Evolutionary conservation across 2,797 vertebrate genomes (phyloP), one percentile per base, ranked within the genome.

Genomic region (Thripadectes ignobilis): DNA sequence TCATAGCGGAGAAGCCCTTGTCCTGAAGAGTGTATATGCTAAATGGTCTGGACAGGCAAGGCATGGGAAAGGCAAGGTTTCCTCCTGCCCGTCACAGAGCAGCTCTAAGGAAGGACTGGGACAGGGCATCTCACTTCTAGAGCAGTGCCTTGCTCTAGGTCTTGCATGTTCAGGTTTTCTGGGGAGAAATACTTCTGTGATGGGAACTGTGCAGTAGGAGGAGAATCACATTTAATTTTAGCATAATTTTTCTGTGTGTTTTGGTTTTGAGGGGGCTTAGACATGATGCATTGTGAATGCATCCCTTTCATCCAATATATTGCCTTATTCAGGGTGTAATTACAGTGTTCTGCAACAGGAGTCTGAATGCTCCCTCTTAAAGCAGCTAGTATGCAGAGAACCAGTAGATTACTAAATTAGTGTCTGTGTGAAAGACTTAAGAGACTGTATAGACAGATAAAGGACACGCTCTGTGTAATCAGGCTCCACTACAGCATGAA

Each of bases 1-100:
- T 96, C 96, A 97, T 95, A 95, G 83, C 83, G 38, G 92, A 94
- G 95, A 69, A 95, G 26, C 76, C 59, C 82, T 89, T 91, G 85
- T 94, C 89, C 82, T 89, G 79, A 91, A 46, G 88, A 92, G 92
- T 94, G 93, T 72, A 52, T 78, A 38, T 0, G 0, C 94, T 96
- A 92, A 97, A 27, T 69, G 91, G 46, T 85, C 69, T 46, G n/a
- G 95, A 93, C 89, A 93, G 79, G 52, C 85, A 36, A 78, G 48
- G 58, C 66, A 30, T 14, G 68, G 54, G 63, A 46, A 76, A 86
- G 52, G 22, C 16, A 18, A 46, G 27, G 15, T 49, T 95, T 93
- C 21, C 51, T 94, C 58, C 66, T 69, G 76, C 72, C 54, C 75
- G 38, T 78, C 0, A 0, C 34, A 23, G n/a, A 32, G 65, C 52